phyloP scores from a whole-genome alignment of 2,888 invertebrate species.

The Polyommatus icarus region DNA sequence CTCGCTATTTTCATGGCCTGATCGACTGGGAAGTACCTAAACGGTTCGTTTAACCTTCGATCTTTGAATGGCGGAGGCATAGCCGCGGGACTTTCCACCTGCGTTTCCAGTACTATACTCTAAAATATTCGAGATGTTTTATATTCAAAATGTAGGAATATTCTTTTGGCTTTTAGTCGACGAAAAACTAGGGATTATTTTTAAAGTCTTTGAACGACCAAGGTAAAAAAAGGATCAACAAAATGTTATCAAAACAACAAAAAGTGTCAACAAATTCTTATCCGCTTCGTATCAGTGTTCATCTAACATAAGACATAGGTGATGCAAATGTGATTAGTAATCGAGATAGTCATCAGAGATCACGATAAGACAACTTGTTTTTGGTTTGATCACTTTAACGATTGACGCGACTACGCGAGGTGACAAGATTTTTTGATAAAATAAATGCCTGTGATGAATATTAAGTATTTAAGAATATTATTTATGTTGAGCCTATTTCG shows the following conservation, averaged over 20 bases:
- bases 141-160: background rate
- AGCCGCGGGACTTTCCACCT: conserved; percentile 31
- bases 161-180: background rate
- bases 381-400: background rate
- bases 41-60: conserved; percentile 75
- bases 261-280: conserved; percentile 23
- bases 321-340: conserved; percentile 18
- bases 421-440: background rate
- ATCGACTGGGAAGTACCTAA: conserved; percentile 52
- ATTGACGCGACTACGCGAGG: background rate
- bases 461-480: background rate
- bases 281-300: conserved; percentile 4
- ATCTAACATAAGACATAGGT: background rate
- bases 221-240: background rate
- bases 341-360: conserved; percentile 2
- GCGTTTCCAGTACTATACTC: background rate
- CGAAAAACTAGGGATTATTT: background rate
- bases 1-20: conserved; percentile 26
- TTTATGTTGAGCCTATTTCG: background rate
- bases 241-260: background rate
- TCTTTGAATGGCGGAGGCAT: conserved; percentile 53
- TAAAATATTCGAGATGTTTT: conserved; percentile 17
- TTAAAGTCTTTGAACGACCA: background rate
- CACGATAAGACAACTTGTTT: conserved; percentile 11
- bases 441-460: background rate